A percentile compares a stretch with the other conserved stretches of the same genome.
Evolutionary conservation across 2,888 invertebrate species (phyloP).

Genomic region (Erebia palarica): DNA sequence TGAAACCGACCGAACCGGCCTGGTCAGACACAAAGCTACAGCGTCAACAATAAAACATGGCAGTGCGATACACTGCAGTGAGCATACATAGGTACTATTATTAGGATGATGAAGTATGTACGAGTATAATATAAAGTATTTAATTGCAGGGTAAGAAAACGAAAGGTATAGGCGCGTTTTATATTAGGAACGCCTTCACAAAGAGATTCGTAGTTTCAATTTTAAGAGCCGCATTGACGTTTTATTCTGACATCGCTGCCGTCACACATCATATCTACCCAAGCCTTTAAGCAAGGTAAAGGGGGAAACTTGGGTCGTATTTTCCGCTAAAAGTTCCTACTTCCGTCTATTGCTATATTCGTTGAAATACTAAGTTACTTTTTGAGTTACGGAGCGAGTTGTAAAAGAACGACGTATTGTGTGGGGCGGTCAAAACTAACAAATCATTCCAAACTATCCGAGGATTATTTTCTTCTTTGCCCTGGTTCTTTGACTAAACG

Average conservation of each 20-base stretch:
- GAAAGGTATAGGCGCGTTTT: too few relatives aligned
- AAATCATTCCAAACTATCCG: slow-evolving; percentile 35
- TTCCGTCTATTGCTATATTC: slow-evolving; percentile 64
- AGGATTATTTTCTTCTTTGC: slow-evolving; percentile 22
- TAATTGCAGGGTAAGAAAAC: too few relatives aligned
- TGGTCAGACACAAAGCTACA: too few relatives aligned
- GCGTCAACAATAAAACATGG: too few relatives aligned
- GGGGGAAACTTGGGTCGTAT: slow-evolving; percentile 76
- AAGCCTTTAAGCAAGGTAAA: slow-evolving; percentile 59
- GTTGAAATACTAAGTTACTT: slow-evolving; percentile 63
- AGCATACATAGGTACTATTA: too few relatives aligned
- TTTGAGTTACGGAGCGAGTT: slow-evolving; percentile 72
- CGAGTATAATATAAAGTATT: too few relatives aligned
- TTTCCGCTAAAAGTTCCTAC: slow-evolving; percentile 70
- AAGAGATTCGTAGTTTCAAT: too few relatives aligned
- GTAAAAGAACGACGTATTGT: slow-evolving; percentile 54
- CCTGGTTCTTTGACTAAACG: slow-evolving; percentile 8
- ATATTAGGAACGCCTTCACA: too few relatives aligned
- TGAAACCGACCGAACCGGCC: slow-evolving; percentile 57
- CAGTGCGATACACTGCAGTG: too few relatives aligned
- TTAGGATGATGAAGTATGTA: too few relatives aligned
- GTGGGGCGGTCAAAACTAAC: slow-evolving; percentile 34
- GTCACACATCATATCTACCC: not conserved
- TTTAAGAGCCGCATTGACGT: too few relatives aligned
- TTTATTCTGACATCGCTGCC: not conserved